phyloP scores from a whole-genome alignment of 2,888 invertebrate species.

The Caenorhabditis plicata region DNA sequence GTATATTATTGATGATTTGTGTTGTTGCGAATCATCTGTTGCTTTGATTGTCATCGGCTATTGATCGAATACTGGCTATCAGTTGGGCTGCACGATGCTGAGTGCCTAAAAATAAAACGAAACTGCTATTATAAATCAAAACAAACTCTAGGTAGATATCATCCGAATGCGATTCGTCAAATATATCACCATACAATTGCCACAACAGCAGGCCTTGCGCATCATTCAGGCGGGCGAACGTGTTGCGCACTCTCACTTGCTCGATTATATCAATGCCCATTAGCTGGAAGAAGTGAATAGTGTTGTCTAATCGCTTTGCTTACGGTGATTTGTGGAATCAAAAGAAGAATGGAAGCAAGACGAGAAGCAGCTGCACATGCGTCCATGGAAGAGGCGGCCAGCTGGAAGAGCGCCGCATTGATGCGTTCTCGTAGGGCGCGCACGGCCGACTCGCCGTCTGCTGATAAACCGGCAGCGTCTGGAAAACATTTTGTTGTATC shows the following conservation, averaged over 20 bases:
- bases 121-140: not conserved
- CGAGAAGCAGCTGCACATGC: constrained; percentile 41
- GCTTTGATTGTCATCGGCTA: constrained; percentile 33
- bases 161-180: constrained; percentile 31
- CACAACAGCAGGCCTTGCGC: constrained; percentile 40
- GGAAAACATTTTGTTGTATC: not conserved
- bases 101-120: constrained; percentile 18
- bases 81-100: constrained; percentile 44
- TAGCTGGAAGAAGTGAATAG: no score
- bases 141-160: constrained; percentile 18
- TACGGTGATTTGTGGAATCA: constrained; percentile 56
- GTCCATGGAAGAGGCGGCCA: constrained; percentile 21
- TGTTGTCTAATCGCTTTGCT: no score
- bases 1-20: no score
- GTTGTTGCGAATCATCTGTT: no score
- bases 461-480: constrained; percentile 45
- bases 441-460: constrained; percentile 36
- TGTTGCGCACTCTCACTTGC: constrained; percentile 52
- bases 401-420: constrained; percentile 52
- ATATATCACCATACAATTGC: constrained; percentile 61
- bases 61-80: constrained; percentile 28
- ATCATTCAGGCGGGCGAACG: constrained; percentile 20
- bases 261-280: constrained; percentile 54
- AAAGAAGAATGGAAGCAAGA: constrained; percentile 52
- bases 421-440: constrained; percentile 46